phyloP scores from a whole-genome alignment of 2,888 invertebrate genomes.

The Andrena praecox region DNA sequence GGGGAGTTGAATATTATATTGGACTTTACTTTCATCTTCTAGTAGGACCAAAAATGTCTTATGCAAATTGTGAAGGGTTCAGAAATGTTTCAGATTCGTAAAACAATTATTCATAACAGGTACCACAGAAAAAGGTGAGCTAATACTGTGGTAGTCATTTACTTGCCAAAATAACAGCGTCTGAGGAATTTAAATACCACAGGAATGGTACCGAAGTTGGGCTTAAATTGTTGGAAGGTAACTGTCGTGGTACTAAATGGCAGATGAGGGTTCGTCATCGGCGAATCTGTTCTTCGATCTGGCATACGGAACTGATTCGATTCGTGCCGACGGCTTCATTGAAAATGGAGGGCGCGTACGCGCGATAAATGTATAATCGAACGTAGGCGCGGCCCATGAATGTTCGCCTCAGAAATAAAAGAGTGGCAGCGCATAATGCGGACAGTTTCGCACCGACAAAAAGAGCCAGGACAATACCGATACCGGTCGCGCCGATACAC shows the following conservation, averaged over 20 bases:
- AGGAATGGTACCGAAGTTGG: too few relatives aligned
- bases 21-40: too few relatives aligned
- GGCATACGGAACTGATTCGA: conserved; percentile 16
- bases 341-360: conserved; percentile 46
- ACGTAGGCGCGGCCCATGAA: conserved; percentile 49
- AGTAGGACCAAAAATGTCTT: too few relatives aligned
- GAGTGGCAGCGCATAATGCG: conserved; percentile 5
- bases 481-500: too few relatives aligned
- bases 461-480: background rate
- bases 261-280: conserved; percentile 2
- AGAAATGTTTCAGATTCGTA: too few relatives aligned
- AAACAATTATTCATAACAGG: too few relatives aligned
- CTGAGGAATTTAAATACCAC: too few relatives aligned
- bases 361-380: conserved; percentile 45
- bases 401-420: conserved; percentile 36
- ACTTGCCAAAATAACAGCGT: too few relatives aligned
- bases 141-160: too few relatives aligned
- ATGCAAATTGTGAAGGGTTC: too few relatives aligned
- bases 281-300: background rate
- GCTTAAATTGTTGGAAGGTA: background rate
- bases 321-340: conserved; percentile 26
- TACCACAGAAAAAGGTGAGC: too few relatives aligned
- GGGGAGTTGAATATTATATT: too few relatives aligned
- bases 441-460: conserved; percentile 7
- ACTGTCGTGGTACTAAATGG: background rate